Evolutionary conservation across 2,888 invertebrate genomes (phyloP).

Genomic region (Hetaerina titia): DNA sequence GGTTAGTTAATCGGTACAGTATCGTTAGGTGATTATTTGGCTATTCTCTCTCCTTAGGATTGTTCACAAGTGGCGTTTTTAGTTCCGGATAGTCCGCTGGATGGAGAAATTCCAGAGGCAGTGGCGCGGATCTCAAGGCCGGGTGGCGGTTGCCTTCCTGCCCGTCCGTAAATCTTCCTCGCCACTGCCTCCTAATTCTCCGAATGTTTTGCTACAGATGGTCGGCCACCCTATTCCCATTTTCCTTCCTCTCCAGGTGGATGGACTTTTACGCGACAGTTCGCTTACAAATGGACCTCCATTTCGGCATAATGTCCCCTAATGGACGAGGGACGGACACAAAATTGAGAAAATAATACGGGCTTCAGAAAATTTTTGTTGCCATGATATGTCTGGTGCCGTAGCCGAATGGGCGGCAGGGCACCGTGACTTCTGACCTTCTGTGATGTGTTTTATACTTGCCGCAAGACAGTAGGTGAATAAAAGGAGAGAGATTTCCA

Average conservation of each 20-base stretch:
- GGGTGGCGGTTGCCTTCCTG: neutral
- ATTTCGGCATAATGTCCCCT: neutral
- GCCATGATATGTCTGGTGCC: neutral
- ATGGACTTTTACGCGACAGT: constrained; percentile 21
- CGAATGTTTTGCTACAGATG: neutral
- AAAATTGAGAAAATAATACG: neutral
- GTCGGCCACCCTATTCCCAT: neutral
- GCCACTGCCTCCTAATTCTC: neutral
- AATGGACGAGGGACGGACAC: neutral
- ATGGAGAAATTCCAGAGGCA: neutral
- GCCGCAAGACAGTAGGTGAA: too few species aligned
- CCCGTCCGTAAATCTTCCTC: neutral
- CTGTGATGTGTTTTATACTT: too few species aligned
- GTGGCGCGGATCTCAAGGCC: neutral
- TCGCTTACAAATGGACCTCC: neutral
- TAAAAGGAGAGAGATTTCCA: too few species aligned
- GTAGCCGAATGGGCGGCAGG: too few species aligned
- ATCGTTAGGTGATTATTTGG: neutral
- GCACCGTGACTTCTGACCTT: too few species aligned
- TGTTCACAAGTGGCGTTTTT: neutral
- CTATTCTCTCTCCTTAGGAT: neutral
- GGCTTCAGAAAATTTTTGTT: neutral
- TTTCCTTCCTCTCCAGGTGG: neutral
- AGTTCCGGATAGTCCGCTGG: neutral
- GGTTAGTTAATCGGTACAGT: neutral